Evolutionary conservation across 1,140 invertebrate species (phyloP), one percentile per base, ranked within the genome.

Genomic region (Aculops lycopersici): DNA sequence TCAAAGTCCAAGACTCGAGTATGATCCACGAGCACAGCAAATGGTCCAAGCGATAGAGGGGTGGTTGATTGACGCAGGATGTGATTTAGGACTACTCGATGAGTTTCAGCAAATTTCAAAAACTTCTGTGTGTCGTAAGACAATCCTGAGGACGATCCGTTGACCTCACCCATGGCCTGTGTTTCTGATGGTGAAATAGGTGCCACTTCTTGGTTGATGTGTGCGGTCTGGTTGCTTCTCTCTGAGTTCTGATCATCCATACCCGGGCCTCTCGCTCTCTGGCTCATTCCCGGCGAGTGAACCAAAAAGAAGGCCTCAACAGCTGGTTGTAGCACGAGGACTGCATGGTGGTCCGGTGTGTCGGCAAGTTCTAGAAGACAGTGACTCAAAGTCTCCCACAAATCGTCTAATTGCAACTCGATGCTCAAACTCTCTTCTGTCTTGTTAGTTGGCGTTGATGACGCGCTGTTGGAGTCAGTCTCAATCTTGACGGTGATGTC

Each of bases 261-360:
- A 36, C 41, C 20, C 21, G 44, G 35, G 17, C 15, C 24, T n/a
- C n/a, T n/a, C 24, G 24, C 8, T 39, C 5, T 15, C 31, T 13
- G 40, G 43, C 12, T 45, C 46, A 43, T 50, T 47, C 39, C 49
- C 48, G 17, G 71, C 14, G 75, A 74, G 53, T 83, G 76, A 5
- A 83, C 76, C 17, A 81, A 59, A 60, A 84, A 83, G 58, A 84
- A 84, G 16, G 77, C 75, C 55, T 88, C 81, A 8, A 86, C 80
- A 3, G 79, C 74, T 15, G 79, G 75, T 59, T 81, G 79, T 38
- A 88, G 58, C 20, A 84, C 74, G n/a, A 88, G 60, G 3, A 88
- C 79, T 21, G 79, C 79, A 60, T 84, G 77, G 49, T 78, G 74
- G 58, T 88, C 79, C n/a, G 74, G 74, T 37, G 75, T 77, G 48